Base-by-base conservation (phyloP, 2,797 vertebrate genomes). In the Notolabrus celidotus region DNA sequence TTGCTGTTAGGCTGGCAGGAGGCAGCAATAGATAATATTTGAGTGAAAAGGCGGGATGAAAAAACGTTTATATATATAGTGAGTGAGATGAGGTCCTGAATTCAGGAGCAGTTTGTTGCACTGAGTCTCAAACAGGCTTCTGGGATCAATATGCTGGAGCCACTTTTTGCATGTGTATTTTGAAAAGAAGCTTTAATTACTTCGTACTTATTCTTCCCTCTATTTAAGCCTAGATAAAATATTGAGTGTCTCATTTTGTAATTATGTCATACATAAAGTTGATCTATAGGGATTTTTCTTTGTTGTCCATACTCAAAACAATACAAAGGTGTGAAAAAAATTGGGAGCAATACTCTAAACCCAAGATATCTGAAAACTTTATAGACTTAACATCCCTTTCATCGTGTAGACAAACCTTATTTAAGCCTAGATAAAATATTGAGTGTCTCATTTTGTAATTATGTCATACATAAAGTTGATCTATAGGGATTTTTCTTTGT, bases 21-120 rank as follows among this genome's bases (percentile, higher is more conserved):
- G 64, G 77, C 65, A 71, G 36, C 57, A 5, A 16, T 27, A 69
- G 89, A 90, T 82, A 88, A 61, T 27, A 38, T 75, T 79, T 16
- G 1, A 63, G 64, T 43, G 41, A 83, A 87, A 46, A 75, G 83
- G 83, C 66, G 41, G 25, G 56, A 72, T 61, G 7, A 0, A 49
- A 25, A 33, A 14, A 16, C 22, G 33, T 25, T 49, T 23, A 23
- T 29, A 22, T 29, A 22, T 6, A 52, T 33, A 15, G 9, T 7
- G 22, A 29, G 7, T 38, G 16, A 27, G 14, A 20, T 36, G 49
- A 62, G 29, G 36, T 59, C 29, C 39, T 51, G 3, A 19, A 39
- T 63, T 51, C 31, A 42, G 16, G 7, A 29, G 46, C 29, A 49
- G 22, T 7, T 15, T 16, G 19, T 5, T 36, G 16, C 23, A 25